Conservation (phyloP, 2,113 vertebrate species). For the Dipodomys merriami region DNA sequence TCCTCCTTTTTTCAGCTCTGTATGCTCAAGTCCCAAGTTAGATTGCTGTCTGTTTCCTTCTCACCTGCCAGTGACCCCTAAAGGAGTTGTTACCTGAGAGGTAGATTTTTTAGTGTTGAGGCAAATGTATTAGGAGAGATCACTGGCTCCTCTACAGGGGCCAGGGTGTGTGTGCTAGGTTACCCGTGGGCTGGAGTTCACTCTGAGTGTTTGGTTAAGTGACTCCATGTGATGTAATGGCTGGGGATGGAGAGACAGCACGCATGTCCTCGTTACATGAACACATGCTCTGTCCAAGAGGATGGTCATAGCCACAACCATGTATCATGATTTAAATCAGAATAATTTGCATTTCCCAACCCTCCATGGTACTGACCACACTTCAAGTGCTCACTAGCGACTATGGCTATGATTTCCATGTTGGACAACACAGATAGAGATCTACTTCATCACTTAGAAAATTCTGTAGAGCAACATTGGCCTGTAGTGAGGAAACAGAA, state of each 20-base stretch:
- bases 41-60: slow-evolving; percentile 25
- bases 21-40: background rate
- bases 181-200: background rate
- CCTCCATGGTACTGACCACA: background rate
- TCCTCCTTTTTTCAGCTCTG: slow-evolving; percentile 5
- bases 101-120: background rate
- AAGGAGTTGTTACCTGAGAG: slow-evolving; percentile 44
- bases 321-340: background rate
- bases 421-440: background rate
- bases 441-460: background rate
- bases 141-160: background rate
- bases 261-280: background rate
- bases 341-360: background rate
- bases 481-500: background rate
- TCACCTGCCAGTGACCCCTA: slow-evolving; percentile 48
- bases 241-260: background rate
- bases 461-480: background rate
- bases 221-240: background rate
- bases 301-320: background rate
- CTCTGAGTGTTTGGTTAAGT: background rate
- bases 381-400: background rate
- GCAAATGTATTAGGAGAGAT: background rate
- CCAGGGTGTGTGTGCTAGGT: background rate
- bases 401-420: background rate
- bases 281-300: background rate